Percentiles rank a stretch among this genome's conserved stretches.
Evolutionary conservation across 2,113 vertebrate species (phyloP).

Genomic region (Pithys albifrons): DNA sequence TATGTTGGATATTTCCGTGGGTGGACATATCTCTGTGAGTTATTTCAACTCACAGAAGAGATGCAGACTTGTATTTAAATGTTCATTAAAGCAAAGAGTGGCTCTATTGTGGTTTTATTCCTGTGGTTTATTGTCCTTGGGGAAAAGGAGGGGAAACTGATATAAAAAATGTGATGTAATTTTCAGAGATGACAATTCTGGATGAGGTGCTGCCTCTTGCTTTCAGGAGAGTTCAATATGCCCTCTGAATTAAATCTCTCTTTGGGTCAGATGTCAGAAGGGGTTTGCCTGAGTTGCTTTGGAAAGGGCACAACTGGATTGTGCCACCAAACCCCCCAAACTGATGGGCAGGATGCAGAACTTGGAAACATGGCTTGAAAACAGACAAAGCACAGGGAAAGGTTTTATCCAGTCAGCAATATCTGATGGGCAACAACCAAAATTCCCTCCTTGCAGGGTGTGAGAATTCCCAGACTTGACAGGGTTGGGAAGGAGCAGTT

Average conservation of each 20-base stretch:
- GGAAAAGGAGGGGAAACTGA: background rate
- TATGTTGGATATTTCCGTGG: background rate
- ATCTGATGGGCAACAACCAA: background rate
- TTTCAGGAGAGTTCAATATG: background rate
- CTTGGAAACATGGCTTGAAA: background rate
- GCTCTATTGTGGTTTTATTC: background rate
- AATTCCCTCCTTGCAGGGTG: fast-evolving
- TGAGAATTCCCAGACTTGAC: fast-evolving
- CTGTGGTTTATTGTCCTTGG: background rate
- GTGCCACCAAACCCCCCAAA: background rate
- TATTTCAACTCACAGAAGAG: background rate
- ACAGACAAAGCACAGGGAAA: background rate
- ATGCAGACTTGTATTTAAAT: background rate
- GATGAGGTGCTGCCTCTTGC: background rate
- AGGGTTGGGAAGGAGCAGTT: background rate
- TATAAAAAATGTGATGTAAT: fast-evolving
- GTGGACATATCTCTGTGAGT: background rate
- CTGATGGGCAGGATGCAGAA: background rate
- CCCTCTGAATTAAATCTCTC: background rate
- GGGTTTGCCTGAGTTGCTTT: background rate
- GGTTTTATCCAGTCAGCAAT: background rate
- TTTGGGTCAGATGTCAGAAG: background rate
- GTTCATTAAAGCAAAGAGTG: background rate
- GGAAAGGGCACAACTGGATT: background rate
- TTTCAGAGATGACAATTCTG: background rate